Evolutionary conservation across 2,888 invertebrate species (phyloP).

Genomic region (Chrysolina haemoptera): DNA sequence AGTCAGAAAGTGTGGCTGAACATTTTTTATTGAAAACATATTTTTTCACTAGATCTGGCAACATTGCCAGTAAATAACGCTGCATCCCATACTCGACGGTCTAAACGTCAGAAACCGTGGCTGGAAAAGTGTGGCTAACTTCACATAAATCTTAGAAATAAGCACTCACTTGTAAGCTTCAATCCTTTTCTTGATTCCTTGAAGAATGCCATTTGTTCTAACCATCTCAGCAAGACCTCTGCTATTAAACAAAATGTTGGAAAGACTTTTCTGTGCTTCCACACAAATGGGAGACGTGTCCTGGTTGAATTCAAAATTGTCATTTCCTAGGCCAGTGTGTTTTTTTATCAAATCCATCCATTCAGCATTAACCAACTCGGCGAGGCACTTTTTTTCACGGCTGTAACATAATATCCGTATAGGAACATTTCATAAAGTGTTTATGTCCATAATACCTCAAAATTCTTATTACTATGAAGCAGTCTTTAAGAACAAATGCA

Average conservation of each 20-base stretch:
- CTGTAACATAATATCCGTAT: conserved; percentile 67
- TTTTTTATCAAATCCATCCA: conserved; percentile 80
- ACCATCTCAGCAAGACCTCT: conserved; percentile 75
- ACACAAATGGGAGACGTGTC: conserved; percentile 74
- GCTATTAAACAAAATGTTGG: conserved; percentile 90
- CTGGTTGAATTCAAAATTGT: conserved; percentile 68
- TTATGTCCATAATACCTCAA: conserved; percentile 72
- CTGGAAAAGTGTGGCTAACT: too few relatives aligned
- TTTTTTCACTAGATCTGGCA: too few relatives aligned
- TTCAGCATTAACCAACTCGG: conserved; percentile 78
- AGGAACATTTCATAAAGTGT: background rate
- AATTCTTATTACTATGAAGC: conserved; percentile 76
- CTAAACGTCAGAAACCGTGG: too few relatives aligned
- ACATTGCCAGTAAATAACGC: too few relatives aligned
- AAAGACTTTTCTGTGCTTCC: conserved; percentile 90
- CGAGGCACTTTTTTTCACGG: conserved; percentile 83
- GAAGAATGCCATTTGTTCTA: conserved; percentile 76
- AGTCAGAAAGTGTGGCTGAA: too few relatives aligned
- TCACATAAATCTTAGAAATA: too few relatives aligned
- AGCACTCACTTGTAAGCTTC: conserved; percentile 73
- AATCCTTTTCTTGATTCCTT: conserved; percentile 82
- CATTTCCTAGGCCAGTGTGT: conserved; percentile 75
- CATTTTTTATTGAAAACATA: too few relatives aligned
- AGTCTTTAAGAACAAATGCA: conserved; percentile 70
- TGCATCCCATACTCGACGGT: too few relatives aligned